Percentiles rank a stretch among this genome's conserved stretches.
Conservation (phyloP, 2,888 invertebrate species). For the Diplazon laetatorius region DNA sequence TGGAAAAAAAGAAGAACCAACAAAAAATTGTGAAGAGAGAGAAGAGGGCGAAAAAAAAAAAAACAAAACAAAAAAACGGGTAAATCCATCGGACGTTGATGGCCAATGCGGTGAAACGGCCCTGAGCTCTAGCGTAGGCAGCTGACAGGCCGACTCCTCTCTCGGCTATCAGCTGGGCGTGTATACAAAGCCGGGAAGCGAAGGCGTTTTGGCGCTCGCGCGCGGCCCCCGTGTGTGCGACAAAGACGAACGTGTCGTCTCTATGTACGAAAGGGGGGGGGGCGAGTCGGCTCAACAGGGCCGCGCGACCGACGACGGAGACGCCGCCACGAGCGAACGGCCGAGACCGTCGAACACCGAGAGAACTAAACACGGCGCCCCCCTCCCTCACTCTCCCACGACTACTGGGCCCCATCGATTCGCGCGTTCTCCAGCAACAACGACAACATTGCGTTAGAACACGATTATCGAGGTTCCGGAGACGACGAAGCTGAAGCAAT, state of each 20-base stretch:
- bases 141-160: constrained; percentile 76
- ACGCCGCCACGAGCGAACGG: background rate
- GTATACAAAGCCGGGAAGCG: constrained; percentile 76
- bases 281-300: constrained; percentile 18
- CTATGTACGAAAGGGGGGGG: too few relatives aligned
- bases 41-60: constrained; percentile 1
- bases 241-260: constrained; percentile 44
- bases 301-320: constrained; percentile 48
- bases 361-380: constrained; percentile 40
- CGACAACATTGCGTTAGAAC: constrained; percentile 17
- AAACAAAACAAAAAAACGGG: constrained; percentile 4
- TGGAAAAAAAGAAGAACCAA: background rate
- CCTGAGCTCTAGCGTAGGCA: constrained; percentile 74
- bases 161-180: constrained; percentile 81
- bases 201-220: too few relatives aligned
- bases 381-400: too few relatives aligned
- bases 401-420: constrained; percentile 63
- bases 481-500: background rate
- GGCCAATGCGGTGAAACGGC: constrained; percentile 68
- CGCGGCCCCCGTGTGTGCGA: constrained; percentile 54
- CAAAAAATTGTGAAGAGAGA: background rate
- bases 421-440: constrained; percentile 38
- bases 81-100: constrained; percentile 24
- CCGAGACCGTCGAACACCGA: too few relatives aligned
- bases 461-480: background rate